phyloP scores from a whole-genome alignment of 2,113 vertebrate genomes.

The Catharus fuscescens region DNA sequence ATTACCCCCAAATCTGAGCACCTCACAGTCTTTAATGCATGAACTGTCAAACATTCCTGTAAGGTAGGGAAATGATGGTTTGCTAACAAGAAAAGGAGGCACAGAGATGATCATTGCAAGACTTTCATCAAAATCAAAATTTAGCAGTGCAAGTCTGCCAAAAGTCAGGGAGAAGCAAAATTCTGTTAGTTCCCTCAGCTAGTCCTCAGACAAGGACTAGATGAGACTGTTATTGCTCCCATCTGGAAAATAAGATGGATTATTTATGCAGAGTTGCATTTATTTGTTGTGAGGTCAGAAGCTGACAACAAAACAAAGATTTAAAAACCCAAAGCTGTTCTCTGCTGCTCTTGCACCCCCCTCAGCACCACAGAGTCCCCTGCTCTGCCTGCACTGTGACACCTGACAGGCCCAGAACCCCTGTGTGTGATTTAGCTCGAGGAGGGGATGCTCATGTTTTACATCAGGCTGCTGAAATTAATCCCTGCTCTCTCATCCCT shows the following conservation, averaged over 20 bases:
- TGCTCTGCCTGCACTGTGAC: not conserved
- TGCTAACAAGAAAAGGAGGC: not conserved
- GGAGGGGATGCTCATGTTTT: slow-evolving; percentile 18
- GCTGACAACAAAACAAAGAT: not conserved
- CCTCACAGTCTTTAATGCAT: not conserved
- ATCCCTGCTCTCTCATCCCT: not conserved
- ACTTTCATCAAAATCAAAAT: not conserved
- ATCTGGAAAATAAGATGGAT: not conserved
- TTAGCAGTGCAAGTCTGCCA: not conserved
- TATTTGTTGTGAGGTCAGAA: not conserved
- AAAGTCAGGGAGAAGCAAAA: not conserved
- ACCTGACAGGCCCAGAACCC: not conserved
- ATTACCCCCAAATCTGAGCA: not conserved
- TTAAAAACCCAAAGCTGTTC: not conserved
- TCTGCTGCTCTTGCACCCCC: not conserved
- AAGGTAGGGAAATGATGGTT: not conserved
- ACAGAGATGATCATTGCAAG: not conserved
- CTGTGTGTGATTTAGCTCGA: not conserved
- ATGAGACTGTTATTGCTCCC: not conserved
- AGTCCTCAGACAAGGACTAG: not conserved
- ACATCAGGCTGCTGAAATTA: slow-evolving; percentile 54
- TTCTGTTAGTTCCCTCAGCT: not conserved
- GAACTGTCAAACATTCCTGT: not conserved
- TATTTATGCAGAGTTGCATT: not conserved
- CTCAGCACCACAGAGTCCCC: not conserved